Percentiles rank a stretch among this genome's conserved stretches.
These are phyloP conservation scores for Gnathonemus longibarbis DNA, from an alignment of 2,113 vertebrate genomes.

Conservation along the genomic window DNA sequence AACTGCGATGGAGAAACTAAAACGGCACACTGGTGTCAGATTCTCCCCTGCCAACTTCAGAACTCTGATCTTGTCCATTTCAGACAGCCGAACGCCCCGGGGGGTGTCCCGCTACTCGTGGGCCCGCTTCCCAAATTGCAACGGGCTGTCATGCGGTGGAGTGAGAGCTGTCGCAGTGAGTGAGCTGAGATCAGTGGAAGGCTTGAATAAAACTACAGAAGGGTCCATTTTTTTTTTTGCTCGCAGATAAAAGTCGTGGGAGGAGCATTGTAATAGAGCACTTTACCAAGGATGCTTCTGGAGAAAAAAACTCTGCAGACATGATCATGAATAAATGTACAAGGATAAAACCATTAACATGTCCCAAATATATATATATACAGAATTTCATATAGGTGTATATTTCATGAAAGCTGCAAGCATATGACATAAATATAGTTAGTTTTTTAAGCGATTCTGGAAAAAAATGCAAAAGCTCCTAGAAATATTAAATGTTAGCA, in stretches of 20 bases:
- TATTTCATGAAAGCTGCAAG: neutral
- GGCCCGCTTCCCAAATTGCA: neutral
- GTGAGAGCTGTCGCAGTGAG: neutral
- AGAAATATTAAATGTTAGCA: neutral
- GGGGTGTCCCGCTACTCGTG: neutral
- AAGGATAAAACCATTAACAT: neutral
- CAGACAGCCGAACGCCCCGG: neutral
- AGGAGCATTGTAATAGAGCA: neutral
- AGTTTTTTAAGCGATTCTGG: neutral
- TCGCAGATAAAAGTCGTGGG: neutral
- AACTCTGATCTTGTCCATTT: neutral
- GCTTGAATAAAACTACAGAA: neutral
- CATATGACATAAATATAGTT: neutral
- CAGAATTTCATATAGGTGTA: neutral
- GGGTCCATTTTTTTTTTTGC: neutral
- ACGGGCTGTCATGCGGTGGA: neutral
- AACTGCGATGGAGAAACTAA: neutral
- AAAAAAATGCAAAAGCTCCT: neutral
- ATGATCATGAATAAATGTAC: neutral
- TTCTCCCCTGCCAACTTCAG: neutral
- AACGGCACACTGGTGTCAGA: neutral
- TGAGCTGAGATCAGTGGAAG: neutral
- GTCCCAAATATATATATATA: neutral
- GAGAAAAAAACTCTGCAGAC: neutral
- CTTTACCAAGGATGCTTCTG: neutral